These are phyloP conservation scores for Gallinago solitaria DNA, from an alignment of 2,797 vertebrate species.

Conservation along the genomic window DNA sequence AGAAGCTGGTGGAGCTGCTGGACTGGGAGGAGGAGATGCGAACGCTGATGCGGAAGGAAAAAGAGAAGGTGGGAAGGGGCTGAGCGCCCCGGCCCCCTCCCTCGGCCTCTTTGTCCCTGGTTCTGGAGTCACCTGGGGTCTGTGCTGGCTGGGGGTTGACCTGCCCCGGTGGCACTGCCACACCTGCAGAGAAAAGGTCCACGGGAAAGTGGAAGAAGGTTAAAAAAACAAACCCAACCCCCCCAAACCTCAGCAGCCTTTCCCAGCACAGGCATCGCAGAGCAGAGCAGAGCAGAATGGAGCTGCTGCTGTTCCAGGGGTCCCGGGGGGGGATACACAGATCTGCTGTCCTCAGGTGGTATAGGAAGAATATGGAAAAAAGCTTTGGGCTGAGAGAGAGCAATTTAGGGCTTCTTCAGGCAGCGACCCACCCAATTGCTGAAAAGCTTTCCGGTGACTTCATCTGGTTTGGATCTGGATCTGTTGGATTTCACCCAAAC, in stretches of 20 bases:
- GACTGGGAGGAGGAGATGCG: constrained; percentile 86
- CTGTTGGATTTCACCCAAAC: neutral
- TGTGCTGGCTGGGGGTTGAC: neutral
- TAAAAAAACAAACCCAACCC: neutral
- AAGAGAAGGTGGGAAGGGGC: constrained; percentile 63
- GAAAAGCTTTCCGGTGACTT: neutral
- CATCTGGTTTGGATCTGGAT: neutral
- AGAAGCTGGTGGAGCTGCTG: constrained; percentile 82
- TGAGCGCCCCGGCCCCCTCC: accelerated
- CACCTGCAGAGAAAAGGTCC: neutral
- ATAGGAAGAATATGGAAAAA: neutral
- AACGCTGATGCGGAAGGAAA: constrained; percentile 70
- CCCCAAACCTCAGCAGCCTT: neutral
- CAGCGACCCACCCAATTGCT: neutral
- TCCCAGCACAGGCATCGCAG: neutral
- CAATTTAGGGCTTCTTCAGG: neutral
- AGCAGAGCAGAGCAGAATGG: neutral
- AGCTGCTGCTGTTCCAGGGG: neutral
- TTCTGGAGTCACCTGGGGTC: neutral
- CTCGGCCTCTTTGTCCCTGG: accelerated
- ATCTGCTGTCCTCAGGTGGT: neutral
- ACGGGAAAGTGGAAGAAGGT: neutral
- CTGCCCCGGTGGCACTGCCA: neutral
- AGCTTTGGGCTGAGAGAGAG: neutral
- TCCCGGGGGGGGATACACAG: too few relatives aligned